phyloP scores from a whole-genome alignment of 2,797 vertebrate species.

The Platalea minor region DNA sequence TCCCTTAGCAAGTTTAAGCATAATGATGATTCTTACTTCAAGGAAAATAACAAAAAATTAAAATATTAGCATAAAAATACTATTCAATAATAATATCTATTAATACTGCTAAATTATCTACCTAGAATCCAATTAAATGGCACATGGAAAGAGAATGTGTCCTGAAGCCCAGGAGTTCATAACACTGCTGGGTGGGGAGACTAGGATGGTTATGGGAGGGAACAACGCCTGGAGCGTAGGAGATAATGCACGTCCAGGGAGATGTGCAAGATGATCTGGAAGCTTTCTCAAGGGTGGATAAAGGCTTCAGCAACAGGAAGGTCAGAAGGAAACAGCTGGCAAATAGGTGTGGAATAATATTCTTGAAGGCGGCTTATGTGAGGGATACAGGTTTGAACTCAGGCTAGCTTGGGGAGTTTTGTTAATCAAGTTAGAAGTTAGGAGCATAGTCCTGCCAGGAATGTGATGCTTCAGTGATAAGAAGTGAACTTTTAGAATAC shows the following conservation, averaged over 20 bases:
- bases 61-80: not conserved
- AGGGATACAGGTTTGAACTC: not conserved
- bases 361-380: not conserved
- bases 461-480: not conserved
- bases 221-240: not conserved
- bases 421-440: not conserved
- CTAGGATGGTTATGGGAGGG: not conserved
- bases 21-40: not conserved
- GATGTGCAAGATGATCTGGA: not conserved
- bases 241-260: conserved; percentile 5
- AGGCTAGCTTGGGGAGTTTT: not conserved
- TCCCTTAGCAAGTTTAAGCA: not conserved
- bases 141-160: not conserved
- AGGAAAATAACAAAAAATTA: not conserved
- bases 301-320: conserved; percentile 32
- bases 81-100: not conserved
- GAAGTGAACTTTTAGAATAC: not conserved
- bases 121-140: not conserved
- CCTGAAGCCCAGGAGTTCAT: not conserved
- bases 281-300: not conserved
- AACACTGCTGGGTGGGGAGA: conserved; percentile 4
- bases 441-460: not conserved
- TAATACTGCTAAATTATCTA: not conserved
- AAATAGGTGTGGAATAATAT: conserved; percentile 6
- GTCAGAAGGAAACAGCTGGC: conserved; percentile 7